Evolutionary conservation across 2,888 invertebrate genomes (phyloP), one percentile per base, ranked within the genome.

Genomic region (Leucania comma): DNA sequence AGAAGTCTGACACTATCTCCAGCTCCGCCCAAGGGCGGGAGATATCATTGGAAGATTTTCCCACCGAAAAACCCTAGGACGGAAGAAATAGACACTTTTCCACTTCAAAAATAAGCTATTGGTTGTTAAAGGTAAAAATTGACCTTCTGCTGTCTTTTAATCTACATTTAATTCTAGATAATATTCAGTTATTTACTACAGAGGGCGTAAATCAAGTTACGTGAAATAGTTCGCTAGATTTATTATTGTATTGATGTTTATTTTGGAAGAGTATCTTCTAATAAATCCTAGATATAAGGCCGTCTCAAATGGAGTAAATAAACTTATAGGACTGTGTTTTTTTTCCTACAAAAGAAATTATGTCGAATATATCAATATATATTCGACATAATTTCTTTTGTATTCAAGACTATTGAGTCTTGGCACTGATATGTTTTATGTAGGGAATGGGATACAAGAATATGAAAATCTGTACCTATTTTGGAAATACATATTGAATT

Each of bases 231-330:
- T 22, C 14, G 10, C 50, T 46, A 58, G 65, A 80, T 68, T 70
- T 76, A 81, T 66, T 51, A 26, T 38, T 22, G 42, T 70, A 81
- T 81, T 81, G 62, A 82, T 79, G 56, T 69, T 79, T 72, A 63
- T 81, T 82, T 75, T 26, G 53, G 46, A 64, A 3, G 38, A 51
- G 29, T 62, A 69, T 32, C 46, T 69, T 62, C 32, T 58, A 56
- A 60, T 62, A 53, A 64, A 76, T 78, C 48, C 53, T 8, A 51
- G 74, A 54, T 46, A 32, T 51, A 75, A 48, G 56, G 60, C 12
- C 51, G n/a, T 57, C 58, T 24, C 32, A 59, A 70, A 69, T 59
- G 38, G 53, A 53, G 29, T 60, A 54, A 60, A 79, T 79, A 50
- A 26, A 29, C 60, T 50, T 54, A 58, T 32, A 61, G 29, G 26